Conservation (phyloP, 2,113 vertebrate genomes). For the Gadus chalcogrammus region DNA sequence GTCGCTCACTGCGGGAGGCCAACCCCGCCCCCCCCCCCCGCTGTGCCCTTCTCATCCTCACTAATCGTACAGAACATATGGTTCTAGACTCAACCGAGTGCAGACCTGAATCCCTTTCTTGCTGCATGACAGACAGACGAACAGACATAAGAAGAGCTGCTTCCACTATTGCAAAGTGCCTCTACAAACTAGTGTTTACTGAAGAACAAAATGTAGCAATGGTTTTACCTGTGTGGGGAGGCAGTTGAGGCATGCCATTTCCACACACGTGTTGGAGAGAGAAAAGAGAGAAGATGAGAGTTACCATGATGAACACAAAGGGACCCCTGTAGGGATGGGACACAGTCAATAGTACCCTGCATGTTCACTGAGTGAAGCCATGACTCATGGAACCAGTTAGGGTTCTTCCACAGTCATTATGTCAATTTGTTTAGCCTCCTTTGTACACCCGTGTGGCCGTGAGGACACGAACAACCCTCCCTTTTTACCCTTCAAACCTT, state of each 20-base stretch:
- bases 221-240: background rate
- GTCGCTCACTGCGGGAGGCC: slow-evolving; percentile 25
- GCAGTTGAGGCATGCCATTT: background rate
- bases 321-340: background rate
- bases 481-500: too few relatives aligned
- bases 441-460: too few relatives aligned
- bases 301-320: background rate
- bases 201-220: background rate
- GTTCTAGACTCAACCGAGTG: too few relatives aligned
- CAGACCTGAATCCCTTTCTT: background rate
- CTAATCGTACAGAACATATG: background rate
- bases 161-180: background rate
- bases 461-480: too few relatives aligned
- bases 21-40: background rate
- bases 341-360: background rate
- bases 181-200: too few relatives aligned
- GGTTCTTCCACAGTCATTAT: slow-evolving; percentile 18
- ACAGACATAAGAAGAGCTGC: background rate
- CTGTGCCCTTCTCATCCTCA: background rate
- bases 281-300: background rate
- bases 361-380: background rate
- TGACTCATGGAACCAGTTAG: background rate
- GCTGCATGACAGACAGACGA: background rate
- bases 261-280: background rate
- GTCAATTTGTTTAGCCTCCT: background rate